Base-by-base conservation (phyloP, 2,797 vertebrate genomes). In the Lepidocolaptes lacrymiger region DNA sequence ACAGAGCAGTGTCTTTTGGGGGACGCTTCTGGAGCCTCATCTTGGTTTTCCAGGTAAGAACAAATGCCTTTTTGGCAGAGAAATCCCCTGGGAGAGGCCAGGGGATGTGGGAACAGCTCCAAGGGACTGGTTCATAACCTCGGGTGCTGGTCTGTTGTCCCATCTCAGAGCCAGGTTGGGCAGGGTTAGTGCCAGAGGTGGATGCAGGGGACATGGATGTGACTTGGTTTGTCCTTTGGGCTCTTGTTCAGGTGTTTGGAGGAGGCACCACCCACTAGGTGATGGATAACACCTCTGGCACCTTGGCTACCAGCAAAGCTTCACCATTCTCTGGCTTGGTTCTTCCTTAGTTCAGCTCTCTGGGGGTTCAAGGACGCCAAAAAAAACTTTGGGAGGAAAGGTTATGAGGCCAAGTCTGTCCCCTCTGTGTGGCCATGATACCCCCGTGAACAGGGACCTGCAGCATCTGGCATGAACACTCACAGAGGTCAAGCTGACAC, bases 11-110 rank as follows among this genome's bases (percentile, higher is more conserved):
- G 37, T 20, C 2, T 56, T 67, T 43, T 16, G 12, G 11, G 24
- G 15, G 43, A 39, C 0, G 0, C 34, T 39, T 66, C 41, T 32
- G 9, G 20, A 88, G 12, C 36, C 34, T 55, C 3, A 0, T 12
- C 55, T 73, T 13, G 2, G 3, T 66, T 77, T 86, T 52, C 59
- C 30, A 66, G 80, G 66, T 84, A 72, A 23, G 24, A 48, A 15
- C 44, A 72, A 84, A 59, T 36, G 18, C 21, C n/a, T 41, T 66
- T 52, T 17, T 32, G 52, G 44, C 34, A 76, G 39, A 67, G 54
- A 37, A 66, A 62, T 43, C 54, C 79, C 63, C 28, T 55, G 43
- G 48, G 37, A 67, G 39, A 39, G 32, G 63, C 10, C 49, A 55
- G 69, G 9, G 15, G 39, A 23, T 14, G 28, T 30, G 56, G 59